phyloP scores from a whole-genome alignment of 2,113 vertebrate species.

The Nothobranchius kuhntae region DNA sequence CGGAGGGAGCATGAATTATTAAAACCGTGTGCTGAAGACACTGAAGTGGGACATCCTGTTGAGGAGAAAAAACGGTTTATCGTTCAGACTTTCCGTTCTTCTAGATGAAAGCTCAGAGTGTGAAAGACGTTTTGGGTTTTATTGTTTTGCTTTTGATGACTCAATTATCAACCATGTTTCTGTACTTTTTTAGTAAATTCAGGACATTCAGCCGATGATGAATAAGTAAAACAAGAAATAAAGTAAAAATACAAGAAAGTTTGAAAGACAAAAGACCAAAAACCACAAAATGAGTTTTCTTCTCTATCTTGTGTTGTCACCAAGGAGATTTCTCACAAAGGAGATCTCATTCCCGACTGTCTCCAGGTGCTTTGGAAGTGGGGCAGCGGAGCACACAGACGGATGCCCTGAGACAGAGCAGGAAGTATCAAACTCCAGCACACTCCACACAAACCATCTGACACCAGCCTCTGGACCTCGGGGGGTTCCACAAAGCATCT shows the following conservation, averaged over 20 bases:
- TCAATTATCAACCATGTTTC: no score
- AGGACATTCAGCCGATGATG: no score
- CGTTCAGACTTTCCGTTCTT: neutral
- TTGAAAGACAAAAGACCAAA: conserved; percentile 13
- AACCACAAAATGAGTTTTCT: conserved; percentile 23
- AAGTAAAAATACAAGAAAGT: no score
- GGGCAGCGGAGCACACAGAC: conserved; percentile 63
- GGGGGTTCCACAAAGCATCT: conserved; percentile 66
- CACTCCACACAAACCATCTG: conserved; percentile 31
- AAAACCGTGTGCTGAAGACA: conserved; percentile 20
- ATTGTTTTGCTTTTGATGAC: no score
- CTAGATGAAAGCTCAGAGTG: no score
- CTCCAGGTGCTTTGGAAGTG: conserved; percentile 44
- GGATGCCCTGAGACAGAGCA: conserved; percentile 42
- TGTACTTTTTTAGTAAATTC: no score
- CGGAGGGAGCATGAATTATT: conserved; percentile 61
- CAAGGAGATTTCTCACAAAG: conserved; percentile 22
- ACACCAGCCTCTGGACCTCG: conserved; percentile 51
- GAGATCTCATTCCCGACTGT: conserved; percentile 15
- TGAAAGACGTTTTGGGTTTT: no score
- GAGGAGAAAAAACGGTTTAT: conserved; percentile 3
- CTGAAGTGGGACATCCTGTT: conserved; percentile 46
- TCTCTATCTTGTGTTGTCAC: conserved; percentile 56
- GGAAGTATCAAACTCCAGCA: conserved; percentile 28
- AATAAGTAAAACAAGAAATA: no score